Percentiles rank a stretch among this genome's conserved stretches.
Evolutionary conservation across 2,888 invertebrate species (phyloP).

Genomic region (Callyntrura sp.): DNA sequence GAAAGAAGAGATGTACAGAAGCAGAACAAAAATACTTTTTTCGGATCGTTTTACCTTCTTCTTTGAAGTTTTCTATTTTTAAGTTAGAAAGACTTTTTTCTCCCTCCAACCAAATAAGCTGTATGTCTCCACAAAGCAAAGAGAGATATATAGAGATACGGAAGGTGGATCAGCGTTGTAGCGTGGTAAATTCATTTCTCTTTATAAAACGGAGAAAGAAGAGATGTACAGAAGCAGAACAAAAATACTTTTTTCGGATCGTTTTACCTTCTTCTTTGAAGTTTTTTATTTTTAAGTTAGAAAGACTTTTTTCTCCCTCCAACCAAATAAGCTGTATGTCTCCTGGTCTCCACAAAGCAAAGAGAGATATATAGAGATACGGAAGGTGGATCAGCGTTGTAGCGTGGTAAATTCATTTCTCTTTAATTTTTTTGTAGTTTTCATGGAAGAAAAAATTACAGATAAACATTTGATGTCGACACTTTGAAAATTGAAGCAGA

Average conservation of each 20-base stretch:
- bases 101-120: neutral
- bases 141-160: no score
- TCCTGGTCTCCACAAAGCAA: no score
- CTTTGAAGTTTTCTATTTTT: slow-evolving; percentile 64
- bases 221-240: slow-evolving; percentile 12
- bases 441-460: slow-evolving; percentile 56
- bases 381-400: slow-evolving; percentile 26
- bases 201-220: slow-evolving; percentile 53
- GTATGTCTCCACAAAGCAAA: no score
- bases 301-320: neutral
- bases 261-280: slow-evolving; percentile 67
- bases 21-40: slow-evolving; percentile 36
- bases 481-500: slow-evolving; percentile 55
- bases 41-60: slow-evolving; percentile 64
- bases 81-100: neutral
- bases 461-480: slow-evolving; percentile 68
- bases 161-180: slow-evolving; percentile 29
- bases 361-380: no score
- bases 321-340: neutral
- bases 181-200: slow-evolving; percentile 47
- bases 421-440: slow-evolving; percentile 26
- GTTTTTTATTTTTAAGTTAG: neutral
- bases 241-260: slow-evolving; percentile 56
- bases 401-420: slow-evolving; percentile 48
- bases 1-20: slow-evolving; percentile 19